A percentile compares a stretch with the other conserved stretches of the same genome.
These are phyloP conservation scores for Phrynocephalus forsythii DNA, from an alignment of 2,797 vertebrate species.

Conservation along the genomic window DNA sequence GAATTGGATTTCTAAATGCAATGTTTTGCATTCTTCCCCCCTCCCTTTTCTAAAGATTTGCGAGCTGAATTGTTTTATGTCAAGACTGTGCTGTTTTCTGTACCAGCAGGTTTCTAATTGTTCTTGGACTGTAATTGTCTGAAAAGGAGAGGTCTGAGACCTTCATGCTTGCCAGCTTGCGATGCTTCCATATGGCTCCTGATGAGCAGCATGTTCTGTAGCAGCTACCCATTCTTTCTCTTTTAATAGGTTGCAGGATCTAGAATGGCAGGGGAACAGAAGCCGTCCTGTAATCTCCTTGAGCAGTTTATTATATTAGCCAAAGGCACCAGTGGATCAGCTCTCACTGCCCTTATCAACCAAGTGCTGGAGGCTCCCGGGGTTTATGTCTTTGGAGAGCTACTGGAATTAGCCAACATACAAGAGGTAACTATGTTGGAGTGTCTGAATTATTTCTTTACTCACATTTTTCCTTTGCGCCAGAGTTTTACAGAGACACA, in stretches of 20 bases:
- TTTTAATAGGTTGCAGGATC: conserved; percentile 73
- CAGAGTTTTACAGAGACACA: not conserved
- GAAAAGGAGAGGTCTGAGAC: conserved; percentile 4
- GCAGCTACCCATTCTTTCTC: conserved; percentile 49
- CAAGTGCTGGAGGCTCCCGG: conserved; percentile 86
- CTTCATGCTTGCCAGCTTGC: not conserved
- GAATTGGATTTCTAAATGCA: not conserved
- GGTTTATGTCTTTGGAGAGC: conserved; percentile 85
- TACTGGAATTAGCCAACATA: conserved; percentile 83
- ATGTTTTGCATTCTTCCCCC: not conserved
- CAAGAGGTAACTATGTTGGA: conserved; percentile 79
- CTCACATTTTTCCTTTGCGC: not conserved
- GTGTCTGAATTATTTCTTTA: not conserved
- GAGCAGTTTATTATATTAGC: conserved; percentile 87
- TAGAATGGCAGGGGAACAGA: conserved; percentile 88
- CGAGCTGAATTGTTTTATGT: not conserved
- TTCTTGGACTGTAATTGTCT: conserved; percentile 17
- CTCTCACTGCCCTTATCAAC: conserved; percentile 83
- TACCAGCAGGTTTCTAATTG: conserved; percentile 8
- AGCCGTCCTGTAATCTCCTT: conserved; percentile 80
- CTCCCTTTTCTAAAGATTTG: not conserved
- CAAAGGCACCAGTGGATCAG: conserved; percentile 82
- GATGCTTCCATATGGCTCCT: not conserved
- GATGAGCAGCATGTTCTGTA: conserved; percentile 19
- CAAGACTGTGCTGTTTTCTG: not conserved